Percentiles rank a stretch among this genome's conserved stretches.
Evolutionary conservation across 2,888 invertebrate genomes (phyloP).

Genomic region (Cantharis lateralis): DNA sequence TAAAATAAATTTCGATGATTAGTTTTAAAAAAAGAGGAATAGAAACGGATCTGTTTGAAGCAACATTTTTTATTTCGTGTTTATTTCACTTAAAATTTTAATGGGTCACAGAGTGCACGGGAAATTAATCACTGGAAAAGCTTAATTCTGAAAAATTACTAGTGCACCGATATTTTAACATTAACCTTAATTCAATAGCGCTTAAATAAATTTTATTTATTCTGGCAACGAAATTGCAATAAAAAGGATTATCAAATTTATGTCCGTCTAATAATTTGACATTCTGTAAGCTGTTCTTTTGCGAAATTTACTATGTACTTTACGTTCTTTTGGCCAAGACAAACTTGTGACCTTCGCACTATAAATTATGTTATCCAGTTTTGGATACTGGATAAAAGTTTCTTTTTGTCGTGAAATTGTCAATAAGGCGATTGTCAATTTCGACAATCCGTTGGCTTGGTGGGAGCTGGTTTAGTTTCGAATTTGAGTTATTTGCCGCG

Average conservation of each 20-base stretch:
- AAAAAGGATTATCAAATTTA: not conserved
- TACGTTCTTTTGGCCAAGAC: not conserved
- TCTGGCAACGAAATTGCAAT: not conserved
- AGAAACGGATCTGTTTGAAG: not conserved
- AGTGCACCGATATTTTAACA: not conserved
- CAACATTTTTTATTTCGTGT: not conserved
- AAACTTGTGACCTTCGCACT: not conserved
- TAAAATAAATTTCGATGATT: constrained; percentile 20
- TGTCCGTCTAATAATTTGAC: not conserved
- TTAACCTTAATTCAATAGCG: not conserved
- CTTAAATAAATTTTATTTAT: not conserved
- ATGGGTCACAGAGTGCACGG: not conserved
- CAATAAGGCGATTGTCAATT: not conserved
- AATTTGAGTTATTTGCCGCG: not conserved
- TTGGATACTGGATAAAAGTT: not conserved
- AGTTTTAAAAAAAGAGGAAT: not conserved
- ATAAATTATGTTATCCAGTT: not conserved
- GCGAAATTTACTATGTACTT: not conserved
- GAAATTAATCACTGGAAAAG: not conserved
- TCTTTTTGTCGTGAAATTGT: not conserved
- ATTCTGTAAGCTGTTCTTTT: not conserved
- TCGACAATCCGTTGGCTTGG: not conserved
- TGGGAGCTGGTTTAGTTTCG: not conserved
- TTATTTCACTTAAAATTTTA: not conserved
- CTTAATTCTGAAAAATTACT: not conserved